A percentile compares a stretch with the other conserved stretches of the same genome.
These are phyloP conservation scores for Terrapene triunguis DNA, from an alignment of 2,113 vertebrate genomes.

Conservation along the genomic window DNA sequence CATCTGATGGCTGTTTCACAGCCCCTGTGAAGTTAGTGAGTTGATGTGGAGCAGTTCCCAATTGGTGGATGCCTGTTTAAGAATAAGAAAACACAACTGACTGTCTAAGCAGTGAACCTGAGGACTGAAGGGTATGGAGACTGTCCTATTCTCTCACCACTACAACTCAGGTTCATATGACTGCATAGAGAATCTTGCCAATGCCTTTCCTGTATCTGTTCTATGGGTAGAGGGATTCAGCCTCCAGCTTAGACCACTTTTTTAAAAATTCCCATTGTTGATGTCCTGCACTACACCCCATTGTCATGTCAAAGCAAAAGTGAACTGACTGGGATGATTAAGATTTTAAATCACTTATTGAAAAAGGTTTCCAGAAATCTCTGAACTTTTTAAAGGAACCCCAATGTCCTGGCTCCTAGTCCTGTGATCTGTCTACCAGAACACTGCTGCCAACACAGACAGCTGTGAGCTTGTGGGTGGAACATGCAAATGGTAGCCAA, in stretches of 20 bases:
- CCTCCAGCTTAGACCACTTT: slow-evolving; percentile 70
- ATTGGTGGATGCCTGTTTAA: slow-evolving; percentile 33
- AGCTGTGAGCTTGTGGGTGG: background rate
- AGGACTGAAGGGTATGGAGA: background rate
- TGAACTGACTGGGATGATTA: slow-evolving; percentile 64
- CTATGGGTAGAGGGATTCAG: slow-evolving; percentile 65
- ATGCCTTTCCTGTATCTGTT: slow-evolving; percentile 35
- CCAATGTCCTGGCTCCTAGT: slow-evolving; percentile 49
- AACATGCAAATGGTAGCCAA: background rate
- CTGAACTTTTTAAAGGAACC: slow-evolving; percentile 54
- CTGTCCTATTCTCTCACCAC: background rate
- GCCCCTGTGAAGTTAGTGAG: slow-evolving; percentile 39
- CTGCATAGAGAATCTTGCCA: slow-evolving; percentile 59
- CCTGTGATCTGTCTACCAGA: background rate
- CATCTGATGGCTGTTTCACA: background rate
- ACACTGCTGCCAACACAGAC: slow-evolving; percentile 2
- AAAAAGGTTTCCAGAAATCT: background rate
- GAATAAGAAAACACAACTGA: slow-evolving; percentile 55
- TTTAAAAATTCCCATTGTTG: slow-evolving; percentile 70
- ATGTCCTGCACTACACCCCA: slow-evolving; percentile 72
- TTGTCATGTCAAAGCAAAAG: slow-evolving; percentile 73
- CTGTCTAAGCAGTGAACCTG: slow-evolving; percentile 54
- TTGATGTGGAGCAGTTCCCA: slow-evolving; percentile 45
- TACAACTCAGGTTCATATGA: background rate
- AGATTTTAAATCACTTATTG: slow-evolving; percentile 73